Conservation (phyloP, 2,113 vertebrate genomes). For the Lanius collurio region DNA sequence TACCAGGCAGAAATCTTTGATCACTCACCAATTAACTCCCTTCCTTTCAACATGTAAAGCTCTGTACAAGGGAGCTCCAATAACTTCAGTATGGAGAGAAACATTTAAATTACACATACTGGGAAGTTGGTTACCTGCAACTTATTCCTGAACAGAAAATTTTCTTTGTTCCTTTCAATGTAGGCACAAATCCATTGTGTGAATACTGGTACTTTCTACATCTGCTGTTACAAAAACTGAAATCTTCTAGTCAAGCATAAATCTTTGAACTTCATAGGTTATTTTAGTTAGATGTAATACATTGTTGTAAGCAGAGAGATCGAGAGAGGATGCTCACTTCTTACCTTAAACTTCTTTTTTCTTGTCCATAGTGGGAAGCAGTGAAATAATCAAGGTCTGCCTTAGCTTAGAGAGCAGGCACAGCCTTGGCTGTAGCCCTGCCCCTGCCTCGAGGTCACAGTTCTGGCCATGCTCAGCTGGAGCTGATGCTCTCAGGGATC, state of each 20-base stretch:
- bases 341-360: not conserved
- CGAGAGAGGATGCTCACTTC: not conserved
- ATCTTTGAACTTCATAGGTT: not conserved
- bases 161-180: not conserved
- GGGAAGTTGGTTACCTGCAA: not conserved
- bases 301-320: not conserved
- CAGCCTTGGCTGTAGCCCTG: not conserved
- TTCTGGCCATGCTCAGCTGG: not conserved
- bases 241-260: not conserved
- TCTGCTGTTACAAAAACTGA: not conserved
- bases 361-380: not conserved
- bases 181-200: not conserved
- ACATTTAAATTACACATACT: not conserved
- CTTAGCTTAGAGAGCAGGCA: not conserved
- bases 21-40: slow-evolving; percentile 31
- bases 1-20: slow-evolving; percentile 50
- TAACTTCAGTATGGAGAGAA: not conserved
- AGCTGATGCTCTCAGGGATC: not conserved
- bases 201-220: not conserved
- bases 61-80: not conserved
- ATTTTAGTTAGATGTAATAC: not conserved
- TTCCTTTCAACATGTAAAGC: not conserved
- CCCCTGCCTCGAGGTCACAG: not conserved
- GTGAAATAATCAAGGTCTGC: not conserved
- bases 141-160: not conserved